A percentile compares a stretch with the other conserved stretches of the same genome.
These are phyloP conservation scores for Cantharis flavilabris DNA, from an alignment of 2,888 invertebrate species.

Conservation along the genomic window DNA sequence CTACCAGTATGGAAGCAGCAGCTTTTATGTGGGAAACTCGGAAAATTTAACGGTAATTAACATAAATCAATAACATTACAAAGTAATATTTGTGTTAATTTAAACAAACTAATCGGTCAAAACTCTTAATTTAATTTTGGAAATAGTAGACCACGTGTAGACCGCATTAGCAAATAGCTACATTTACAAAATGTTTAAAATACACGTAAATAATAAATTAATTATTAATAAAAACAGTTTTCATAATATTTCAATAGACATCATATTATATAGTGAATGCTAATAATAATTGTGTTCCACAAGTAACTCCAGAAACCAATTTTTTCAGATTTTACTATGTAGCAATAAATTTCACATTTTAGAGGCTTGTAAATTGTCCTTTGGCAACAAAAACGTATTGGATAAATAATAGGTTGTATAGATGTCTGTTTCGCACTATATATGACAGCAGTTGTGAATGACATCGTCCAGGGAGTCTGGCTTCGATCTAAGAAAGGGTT, in stretches of 20 bases:
- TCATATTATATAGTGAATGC: not conserved
- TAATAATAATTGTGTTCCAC: not conserved
- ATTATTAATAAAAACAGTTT: not conserved
- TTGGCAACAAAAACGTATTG: conserved; percentile 37
- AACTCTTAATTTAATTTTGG: no score
- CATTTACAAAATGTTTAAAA: not conserved
- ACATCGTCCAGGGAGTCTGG: conserved; percentile 29
- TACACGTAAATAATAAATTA: not conserved
- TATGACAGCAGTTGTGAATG: conserved; percentile 30
- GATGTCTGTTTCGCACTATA: conserved; percentile 28
- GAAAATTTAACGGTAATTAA: no score
- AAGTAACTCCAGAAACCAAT: not conserved
- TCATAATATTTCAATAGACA: not conserved
- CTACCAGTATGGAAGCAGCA: no score
- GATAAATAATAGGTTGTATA: conserved; percentile 37
- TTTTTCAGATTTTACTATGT: not conserved
- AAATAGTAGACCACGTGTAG: no score
- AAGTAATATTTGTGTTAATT: no score
- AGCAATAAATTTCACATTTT: conserved; percentile 33
- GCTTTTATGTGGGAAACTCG: no score
- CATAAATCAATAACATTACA: no score
- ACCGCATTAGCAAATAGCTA: no score
- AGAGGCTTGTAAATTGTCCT: conserved; percentile 35
- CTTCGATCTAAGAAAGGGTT: conserved; percentile 21
- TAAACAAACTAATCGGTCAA: no score